Base-by-base conservation (phyloP, 2,797 vertebrate genomes). In the Thamnophis elegans region DNA sequence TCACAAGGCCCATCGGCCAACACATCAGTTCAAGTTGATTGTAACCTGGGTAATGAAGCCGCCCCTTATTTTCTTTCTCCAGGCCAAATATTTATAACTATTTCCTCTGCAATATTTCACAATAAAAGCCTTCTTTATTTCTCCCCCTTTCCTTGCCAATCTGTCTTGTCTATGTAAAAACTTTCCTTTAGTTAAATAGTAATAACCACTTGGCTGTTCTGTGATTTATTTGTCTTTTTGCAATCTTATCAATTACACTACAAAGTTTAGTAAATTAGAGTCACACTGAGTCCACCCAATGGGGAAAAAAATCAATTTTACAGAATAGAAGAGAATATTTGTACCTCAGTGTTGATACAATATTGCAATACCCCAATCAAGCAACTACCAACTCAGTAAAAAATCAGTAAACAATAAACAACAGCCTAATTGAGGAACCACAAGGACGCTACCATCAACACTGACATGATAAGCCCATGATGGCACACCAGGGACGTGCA, bases 21-120 rank as follows among this genome's bases (percentile, higher is more conserved):
- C 73, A 88, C 95, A 96, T 96, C 92, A 87, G 28, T 59, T 78
- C 89, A 59, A 7, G 82, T 93, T 94, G 92, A 91, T 68, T 92
- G n/a, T 88, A 47, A 51, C 26, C 47, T 22, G 59, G 42, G 4
- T 89, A 53, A 87, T 89, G 82, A 92, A 51, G 58, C 2, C 0
- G 0, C 53, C 87, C 60, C 90, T 92, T 94, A 62, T 56, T 94
- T 92, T 91, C 82, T 60, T 94, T 88, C 28, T 32, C 78, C 87
- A 90, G 82, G 2, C 3, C 73, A 55, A 59, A 93, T 62, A 8
- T 1, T 47, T 13, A 0, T 90, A 93, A 94, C 93, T 92, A 86
- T 91, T 92, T 92, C 93, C 92, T 60, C 62, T 73, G 89, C 88
- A 93, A 73, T 18, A 58, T 32, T 87, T 73, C 92, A 18, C 88